Evolutionary conservation across 2,888 invertebrate genomes (phyloP).

Genomic region (Argynnis bischoffii): DNA sequence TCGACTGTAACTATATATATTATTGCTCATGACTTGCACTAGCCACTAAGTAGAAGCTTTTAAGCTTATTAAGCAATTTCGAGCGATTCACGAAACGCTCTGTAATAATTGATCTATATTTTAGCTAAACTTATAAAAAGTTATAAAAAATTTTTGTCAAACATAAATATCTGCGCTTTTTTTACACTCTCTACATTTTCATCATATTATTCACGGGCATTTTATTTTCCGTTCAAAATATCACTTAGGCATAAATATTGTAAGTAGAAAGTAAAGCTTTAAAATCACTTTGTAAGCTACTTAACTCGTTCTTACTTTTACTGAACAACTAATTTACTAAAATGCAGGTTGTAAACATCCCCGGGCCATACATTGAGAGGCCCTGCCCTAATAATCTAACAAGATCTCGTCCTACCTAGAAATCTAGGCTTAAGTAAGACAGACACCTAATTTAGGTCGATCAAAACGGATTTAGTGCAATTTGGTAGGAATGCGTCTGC

Average conservation of each 20-base stretch:
- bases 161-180: neutral
- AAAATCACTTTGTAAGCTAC: neutral
- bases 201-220: no score
- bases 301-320: neutral
- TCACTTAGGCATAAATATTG: no score
- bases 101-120: constrained; percentile 41
- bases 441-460: constrained; percentile 31
- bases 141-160: neutral
- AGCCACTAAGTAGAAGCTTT: constrained; percentile 44
- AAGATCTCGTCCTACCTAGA: constrained; percentile 22
- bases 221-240: no score
- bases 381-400: constrained; percentile 22
- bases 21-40: constrained; percentile 29
- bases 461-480: constrained; percentile 33
- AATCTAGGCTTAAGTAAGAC: constrained; percentile 29
- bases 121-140: neutral
- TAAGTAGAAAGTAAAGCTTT: no score
- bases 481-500: constrained; percentile 24
- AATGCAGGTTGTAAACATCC: neutral
- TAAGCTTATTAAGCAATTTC: constrained; percentile 56
- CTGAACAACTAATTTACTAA: constrained; percentile 5
- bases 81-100: constrained; percentile 46
- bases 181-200: neutral
- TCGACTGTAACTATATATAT: neutral
- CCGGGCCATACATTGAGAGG: constrained; percentile 10